Conservation (phyloP, 2,113 vertebrate genomes). For the Seriola rivoliana region DNA sequence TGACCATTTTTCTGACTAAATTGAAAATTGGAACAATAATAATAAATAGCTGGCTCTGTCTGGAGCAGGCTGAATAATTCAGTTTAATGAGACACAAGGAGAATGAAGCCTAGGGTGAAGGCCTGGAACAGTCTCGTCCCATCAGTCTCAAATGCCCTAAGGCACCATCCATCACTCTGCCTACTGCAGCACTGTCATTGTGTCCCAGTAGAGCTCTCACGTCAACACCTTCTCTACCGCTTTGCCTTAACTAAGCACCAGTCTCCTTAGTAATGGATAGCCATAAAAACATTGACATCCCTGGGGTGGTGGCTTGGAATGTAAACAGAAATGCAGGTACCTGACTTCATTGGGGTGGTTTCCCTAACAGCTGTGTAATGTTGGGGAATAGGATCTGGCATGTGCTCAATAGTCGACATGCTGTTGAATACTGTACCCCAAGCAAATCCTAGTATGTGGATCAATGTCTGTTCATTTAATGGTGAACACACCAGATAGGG, state of each 20-base stretch:
- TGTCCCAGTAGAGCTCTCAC: conserved; percentile 56
- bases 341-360: neutral
- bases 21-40: conserved; percentile 67
- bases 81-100: conserved; percentile 75
- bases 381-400: conserved; percentile 3
- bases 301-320: conserved; percentile 23
- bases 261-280: conserved; percentile 48
- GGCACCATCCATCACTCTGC: conserved; percentile 70
- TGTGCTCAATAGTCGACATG: conserved; percentile 2
- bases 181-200: conserved; percentile 56
- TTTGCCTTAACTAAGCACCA: conserved; percentile 61
- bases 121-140: conserved; percentile 72
- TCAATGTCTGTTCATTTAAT: neutral
- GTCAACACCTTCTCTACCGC: conserved; percentile 27
- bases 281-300: conserved; percentile 46
- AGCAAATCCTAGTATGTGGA: neutral
- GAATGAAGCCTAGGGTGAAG: conserved; percentile 69
- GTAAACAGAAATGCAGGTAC: conserved; percentile 29
- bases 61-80: conserved; percentile 71
- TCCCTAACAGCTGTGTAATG: neutral
- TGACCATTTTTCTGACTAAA: conserved; percentile 64
- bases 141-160: conserved; percentile 63
- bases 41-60: conserved; percentile 61
- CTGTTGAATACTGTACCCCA: neutral
- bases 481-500: neutral